Base-by-base conservation (phyloP, 2,797 vertebrate species). In the Diceros bicornis region DNA sequence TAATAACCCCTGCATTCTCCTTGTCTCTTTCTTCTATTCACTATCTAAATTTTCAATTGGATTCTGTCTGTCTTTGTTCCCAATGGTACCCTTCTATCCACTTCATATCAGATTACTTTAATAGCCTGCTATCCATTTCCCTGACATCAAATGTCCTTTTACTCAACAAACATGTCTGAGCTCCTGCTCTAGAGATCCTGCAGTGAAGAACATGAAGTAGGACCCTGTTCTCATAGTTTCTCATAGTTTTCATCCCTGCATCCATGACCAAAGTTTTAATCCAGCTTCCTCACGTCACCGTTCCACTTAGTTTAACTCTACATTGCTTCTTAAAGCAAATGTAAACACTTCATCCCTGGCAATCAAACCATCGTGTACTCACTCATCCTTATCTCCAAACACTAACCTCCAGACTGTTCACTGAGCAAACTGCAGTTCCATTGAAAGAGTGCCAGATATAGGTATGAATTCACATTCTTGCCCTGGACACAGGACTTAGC, bases 251-350 rank as follows among this genome's bases (percentile, higher is more conserved):
- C 57, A 64, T 82, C 14, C 57, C 4, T 82, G 32, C 10, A 89
- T n/a, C 75, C 25, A 41, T 83, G n/a, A 86, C 21, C 25, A 75
- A 83, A 92, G 12, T 64, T 93, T 75, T 57, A 47, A 91, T 85
- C 59, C 16, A 84, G 27, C 21, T 97, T 96, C 21, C 6, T 87
- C 32, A 69, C 25, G 11, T 66, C 41, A 85, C 18, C 1, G 10
- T 91, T 95, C 34, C 47, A 93, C 20, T 78, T 96, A 77, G 29
- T 96, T 94, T 85, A 91, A 97, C 64, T 85, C 4, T 62, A 1
- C 11, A 88, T 52, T 69, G n/a, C 25, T 86, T 89, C 77, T 92
- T 72, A 90, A 93, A 91, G 62, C 14, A 87, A 52, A 93, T 44
- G 12, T 47, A 83, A 90, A 78, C 17, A 82, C 23, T 91, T 72